Percentiles rank a stretch among this genome's conserved stretches.
These are phyloP conservation scores for Siniperca chuatsi DNA, from an alignment of 2,113 vertebrate genomes.

Conservation along the genomic window DNA sequence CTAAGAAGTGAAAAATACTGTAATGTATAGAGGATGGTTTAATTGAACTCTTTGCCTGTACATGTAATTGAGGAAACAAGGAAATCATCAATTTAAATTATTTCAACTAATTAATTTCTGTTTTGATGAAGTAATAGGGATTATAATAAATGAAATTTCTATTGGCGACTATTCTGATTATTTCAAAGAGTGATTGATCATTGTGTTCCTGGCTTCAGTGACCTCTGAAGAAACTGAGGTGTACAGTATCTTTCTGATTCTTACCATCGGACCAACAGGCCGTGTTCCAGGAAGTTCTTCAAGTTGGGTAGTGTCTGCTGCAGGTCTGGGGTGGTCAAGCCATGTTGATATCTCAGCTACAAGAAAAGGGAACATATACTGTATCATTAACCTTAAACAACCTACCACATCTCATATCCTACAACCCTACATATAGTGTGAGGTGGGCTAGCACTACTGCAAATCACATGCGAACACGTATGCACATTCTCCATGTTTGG, in stretches of 20 bases:
- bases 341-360: slow-evolving; percentile 96
- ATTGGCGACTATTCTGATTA: neutral
- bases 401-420: slow-evolving; percentile 9
- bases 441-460: neutral
- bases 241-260: slow-evolving; percentile 59
- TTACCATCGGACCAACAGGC: slow-evolving; percentile 96
- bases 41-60: too few relatives aligned
- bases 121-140: neutral
- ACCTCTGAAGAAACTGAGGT: neutral
- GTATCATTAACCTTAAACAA: slow-evolving; percentile 57
- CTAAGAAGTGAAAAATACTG: neutral
- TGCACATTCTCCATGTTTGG: slow-evolving; percentile 49
- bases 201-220: neutral
- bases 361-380: slow-evolving; percentile 63
- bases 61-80: too few relatives aligned
- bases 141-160: neutral
- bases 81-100: too few relatives aligned
- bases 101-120: neutral
- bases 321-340: slow-evolving; percentile 95
- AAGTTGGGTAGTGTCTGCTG: slow-evolving; percentile 98
- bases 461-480: slow-evolving; percentile 27
- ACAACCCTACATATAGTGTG: slow-evolving; percentile 8
- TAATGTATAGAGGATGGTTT: neutral
- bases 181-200: neutral
- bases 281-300: slow-evolving; percentile 97